These are phyloP conservation scores for Alectura lathami DNA, from an alignment of 2,113 vertebrate genomes.

Conservation along the genomic window DNA sequence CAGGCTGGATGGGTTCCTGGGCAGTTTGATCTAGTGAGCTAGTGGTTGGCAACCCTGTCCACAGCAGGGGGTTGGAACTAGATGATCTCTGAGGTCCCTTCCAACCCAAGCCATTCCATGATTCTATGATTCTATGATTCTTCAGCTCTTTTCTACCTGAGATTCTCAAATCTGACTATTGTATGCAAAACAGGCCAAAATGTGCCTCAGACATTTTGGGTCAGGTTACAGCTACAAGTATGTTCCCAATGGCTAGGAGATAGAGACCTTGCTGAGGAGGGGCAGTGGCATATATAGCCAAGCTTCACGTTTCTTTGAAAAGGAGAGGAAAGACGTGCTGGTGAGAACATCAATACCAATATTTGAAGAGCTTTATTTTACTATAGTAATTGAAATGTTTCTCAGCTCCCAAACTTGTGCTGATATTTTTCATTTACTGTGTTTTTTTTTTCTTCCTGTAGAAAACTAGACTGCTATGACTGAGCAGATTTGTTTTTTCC, in stretches of 20 bases:
- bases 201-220: not conserved
- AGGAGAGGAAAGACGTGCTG: not conserved
- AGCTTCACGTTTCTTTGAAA: not conserved
- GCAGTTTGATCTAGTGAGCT: too few relatives aligned
- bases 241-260: not conserved
- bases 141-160: not conserved
- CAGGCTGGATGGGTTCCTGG: too few relatives aligned
- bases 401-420: not conserved
- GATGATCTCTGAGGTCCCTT: too few relatives aligned
- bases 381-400: conserved; percentile 11
- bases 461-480: conserved; percentile 29
- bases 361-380: not conserved
- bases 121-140: too few relatives aligned
- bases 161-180: not conserved
- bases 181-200: not conserved
- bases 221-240: not conserved
- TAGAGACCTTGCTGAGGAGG: not conserved
- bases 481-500: conserved; percentile 31
- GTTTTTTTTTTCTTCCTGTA: not conserved
- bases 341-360: conserved; percentile 1
- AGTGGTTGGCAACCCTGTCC: too few relatives aligned
- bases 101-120: too few relatives aligned
- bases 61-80: too few relatives aligned
- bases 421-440: conserved; percentile 20
- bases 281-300: not conserved